phyloP scores from a whole-genome alignment of 2,888 invertebrate species.

The Sussaba pulchella region DNA sequence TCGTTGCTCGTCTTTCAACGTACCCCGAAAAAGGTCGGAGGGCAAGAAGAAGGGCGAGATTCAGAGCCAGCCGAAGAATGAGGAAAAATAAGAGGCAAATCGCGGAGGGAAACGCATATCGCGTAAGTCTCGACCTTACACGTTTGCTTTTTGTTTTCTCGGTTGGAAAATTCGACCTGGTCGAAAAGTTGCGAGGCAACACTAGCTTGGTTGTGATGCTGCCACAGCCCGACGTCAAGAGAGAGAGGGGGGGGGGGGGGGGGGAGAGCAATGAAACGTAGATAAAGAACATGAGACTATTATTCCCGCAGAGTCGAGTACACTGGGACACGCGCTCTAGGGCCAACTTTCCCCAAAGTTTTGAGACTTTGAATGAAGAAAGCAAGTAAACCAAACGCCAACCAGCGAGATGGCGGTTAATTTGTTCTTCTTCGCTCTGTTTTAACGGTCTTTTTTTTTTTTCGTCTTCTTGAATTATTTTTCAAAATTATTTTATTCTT shows the following conservation, averaged over 20 bases:
- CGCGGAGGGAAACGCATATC: conserved; percentile 5
- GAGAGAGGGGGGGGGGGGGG: not conserved
- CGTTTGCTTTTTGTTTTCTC: conserved; percentile 37
- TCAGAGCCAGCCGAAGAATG: no score
- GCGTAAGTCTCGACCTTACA: conserved; percentile 25
- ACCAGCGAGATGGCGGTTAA: conserved; percentile 42
- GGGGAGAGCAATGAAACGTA: not conserved
- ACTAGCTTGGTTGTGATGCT: conserved; percentile 13
- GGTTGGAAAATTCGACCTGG: conserved; percentile 2
- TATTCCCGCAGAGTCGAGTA: conserved; percentile 25
- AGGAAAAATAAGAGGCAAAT: not conserved
- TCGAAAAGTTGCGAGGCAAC: conserved; percentile 41
- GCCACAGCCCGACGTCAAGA: conserved; percentile 29
- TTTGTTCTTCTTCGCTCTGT: no score
- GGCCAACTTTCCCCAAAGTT: conserved; percentile 44
- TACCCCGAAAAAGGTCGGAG: conserved; percentile 10
- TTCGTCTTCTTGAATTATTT: not conserved
- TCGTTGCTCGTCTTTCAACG: conserved; percentile 21
- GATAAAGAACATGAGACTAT: conserved; percentile 29
- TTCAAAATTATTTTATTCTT: no score
- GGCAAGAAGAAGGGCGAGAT: not conserved
- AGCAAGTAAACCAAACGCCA: conserved; percentile 37
- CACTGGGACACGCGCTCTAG: conserved; percentile 36
- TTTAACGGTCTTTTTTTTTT: conserved; percentile 15
- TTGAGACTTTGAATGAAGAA: conserved; percentile 54